Percentiles rank a stretch among this genome's conserved stretches.
Evolutionary conservation across 2,113 vertebrate species (phyloP).

Genomic region (Stercorarius parasiticus): DNA sequence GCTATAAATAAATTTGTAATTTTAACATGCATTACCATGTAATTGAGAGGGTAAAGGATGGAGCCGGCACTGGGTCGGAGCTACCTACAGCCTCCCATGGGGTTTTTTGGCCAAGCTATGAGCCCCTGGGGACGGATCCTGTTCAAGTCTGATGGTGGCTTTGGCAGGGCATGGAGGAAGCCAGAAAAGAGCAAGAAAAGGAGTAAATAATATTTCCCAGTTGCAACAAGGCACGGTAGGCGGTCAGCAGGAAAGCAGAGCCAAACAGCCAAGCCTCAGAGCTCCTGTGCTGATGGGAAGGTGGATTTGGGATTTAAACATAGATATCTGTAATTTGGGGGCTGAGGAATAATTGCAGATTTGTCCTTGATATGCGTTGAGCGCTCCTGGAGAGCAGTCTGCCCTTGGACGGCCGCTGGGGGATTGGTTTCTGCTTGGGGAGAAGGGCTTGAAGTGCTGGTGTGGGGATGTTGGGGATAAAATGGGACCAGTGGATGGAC

Average conservation of each 20-base stretch:
- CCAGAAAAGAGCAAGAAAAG: neutral
- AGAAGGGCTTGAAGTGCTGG: neutral
- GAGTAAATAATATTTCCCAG: neutral
- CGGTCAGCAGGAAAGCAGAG: neutral
- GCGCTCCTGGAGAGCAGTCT: neutral
- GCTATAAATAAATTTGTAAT: constrained; percentile 67
- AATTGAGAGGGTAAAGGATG: constrained; percentile 51
- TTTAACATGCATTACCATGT: constrained; percentile 67
- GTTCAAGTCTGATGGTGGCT: neutral
- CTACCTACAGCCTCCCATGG: neutral
- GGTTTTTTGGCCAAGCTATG: rapidly evolving
- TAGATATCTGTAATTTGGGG: neutral
- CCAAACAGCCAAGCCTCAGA: neutral
- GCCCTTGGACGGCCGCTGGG: neutral
- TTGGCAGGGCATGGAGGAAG: neutral
- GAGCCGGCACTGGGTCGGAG: neutral
- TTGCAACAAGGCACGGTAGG: rapidly evolving
- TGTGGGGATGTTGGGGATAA: rapidly evolving
- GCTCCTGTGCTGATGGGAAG: neutral
- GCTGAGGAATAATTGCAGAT: neutral
- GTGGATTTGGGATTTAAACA: neutral
- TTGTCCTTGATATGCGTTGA: neutral
- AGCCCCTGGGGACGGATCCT: neutral
- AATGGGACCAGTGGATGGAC: neutral
- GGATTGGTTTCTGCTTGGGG: neutral